These are phyloP conservation scores for Macquaria australasica DNA, from an alignment of 2,113 vertebrate genomes.

Conservation along the genomic window DNA sequence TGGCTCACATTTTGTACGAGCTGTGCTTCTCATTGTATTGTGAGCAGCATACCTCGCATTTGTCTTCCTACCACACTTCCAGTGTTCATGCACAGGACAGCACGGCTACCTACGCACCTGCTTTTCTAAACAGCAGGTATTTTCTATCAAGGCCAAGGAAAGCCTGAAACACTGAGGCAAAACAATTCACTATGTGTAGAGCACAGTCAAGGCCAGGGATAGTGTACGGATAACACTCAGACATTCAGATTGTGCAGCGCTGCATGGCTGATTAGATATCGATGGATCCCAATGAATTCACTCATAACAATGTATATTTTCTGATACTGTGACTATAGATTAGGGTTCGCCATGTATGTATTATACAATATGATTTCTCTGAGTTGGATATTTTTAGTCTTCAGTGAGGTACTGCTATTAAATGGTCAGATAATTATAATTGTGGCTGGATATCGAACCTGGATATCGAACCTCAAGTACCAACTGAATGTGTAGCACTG, in stretches of 20 bases:
- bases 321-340: background rate
- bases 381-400: background rate
- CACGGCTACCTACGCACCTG: constrained; percentile 12
- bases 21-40: constrained; percentile 38
- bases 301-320: constrained; percentile 25
- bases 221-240: constrained; percentile 36
- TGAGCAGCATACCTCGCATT: constrained; percentile 35
- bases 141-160: constrained; percentile 65
- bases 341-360: background rate
- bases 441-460: background rate
- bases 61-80: constrained; percentile 42
- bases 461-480: too few relatives aligned
- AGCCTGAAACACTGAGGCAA: constrained; percentile 49
- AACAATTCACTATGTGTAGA: constrained; percentile 50
- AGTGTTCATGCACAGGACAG: constrained; percentile 34
- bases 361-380: background rate
- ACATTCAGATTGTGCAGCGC: constrained; percentile 32
- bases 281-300: constrained; percentile 34
- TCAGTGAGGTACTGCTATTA: background rate
- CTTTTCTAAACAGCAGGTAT: constrained; percentile 54
- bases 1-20: constrained; percentile 38
- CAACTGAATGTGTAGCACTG: background rate
- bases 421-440: background rate
- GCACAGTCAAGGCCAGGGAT: constrained; percentile 48
- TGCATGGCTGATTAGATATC: constrained; percentile 46